Percentiles rank a stretch among this genome's conserved stretches.
Evolutionary conservation across 2,797 vertebrate genomes (phyloP).

Genomic region (Sternotherus odoratus): DNA sequence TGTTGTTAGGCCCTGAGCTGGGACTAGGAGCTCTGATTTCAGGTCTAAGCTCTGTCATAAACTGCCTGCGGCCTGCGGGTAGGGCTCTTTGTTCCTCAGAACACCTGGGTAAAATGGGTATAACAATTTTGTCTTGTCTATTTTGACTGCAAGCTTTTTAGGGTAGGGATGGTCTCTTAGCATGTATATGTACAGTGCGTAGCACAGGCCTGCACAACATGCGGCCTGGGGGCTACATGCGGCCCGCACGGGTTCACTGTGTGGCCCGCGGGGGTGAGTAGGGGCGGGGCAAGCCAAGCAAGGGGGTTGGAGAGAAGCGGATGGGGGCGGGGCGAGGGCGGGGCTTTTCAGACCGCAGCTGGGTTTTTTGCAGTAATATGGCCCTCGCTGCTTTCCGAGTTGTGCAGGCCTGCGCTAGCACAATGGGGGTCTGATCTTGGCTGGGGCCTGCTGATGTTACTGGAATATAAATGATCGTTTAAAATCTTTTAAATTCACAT

Average conservation of each 20-base stretch:
- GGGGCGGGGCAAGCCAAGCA: too few species aligned
- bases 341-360: too few species aligned
- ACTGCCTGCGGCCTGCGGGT: background rate
- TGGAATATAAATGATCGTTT: fast-evolving
- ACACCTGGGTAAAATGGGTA: background rate
- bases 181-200: background rate
- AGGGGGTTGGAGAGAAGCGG: too few species aligned
- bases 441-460: background rate
- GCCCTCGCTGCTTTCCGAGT: too few species aligned
- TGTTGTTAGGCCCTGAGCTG: background rate
- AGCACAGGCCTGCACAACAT: too few species aligned
- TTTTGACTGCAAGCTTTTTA: background rate
- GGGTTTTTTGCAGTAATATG: too few species aligned
- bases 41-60: background rate
- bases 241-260: too few species aligned
- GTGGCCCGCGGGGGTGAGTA: too few species aligned
- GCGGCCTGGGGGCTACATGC: too few species aligned
- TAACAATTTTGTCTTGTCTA: background rate
- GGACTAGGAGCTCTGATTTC: background rate
- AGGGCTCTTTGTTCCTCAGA: background rate
- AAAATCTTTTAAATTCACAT: background rate
- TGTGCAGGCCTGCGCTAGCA: too few species aligned
- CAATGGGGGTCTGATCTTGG: background rate
- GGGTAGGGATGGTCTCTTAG: background rate
- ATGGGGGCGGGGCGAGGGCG: too few species aligned